Evolutionary conservation across 2,888 invertebrate genomes (phyloP).

Genomic region (Punctoribates punctum): DNA sequence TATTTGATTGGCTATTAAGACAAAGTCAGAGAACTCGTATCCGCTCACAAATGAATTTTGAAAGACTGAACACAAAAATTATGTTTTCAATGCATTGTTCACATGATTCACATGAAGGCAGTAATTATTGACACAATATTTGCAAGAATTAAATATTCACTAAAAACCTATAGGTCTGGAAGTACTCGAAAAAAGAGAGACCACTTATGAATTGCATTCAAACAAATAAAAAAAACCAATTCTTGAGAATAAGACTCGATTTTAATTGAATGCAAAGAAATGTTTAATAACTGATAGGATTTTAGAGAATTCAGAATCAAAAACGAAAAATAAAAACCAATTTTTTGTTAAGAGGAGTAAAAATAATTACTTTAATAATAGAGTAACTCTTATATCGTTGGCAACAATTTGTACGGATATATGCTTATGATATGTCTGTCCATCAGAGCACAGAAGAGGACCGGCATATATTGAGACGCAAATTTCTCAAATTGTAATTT

Average conservation of each 20-base stretch:
- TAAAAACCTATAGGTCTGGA: background rate
- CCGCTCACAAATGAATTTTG: constrained; percentile 16
- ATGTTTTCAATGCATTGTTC: background rate
- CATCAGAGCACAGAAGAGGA: background rate
- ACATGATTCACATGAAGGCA: too few relatives aligned
- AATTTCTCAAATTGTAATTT: background rate
- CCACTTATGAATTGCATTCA: background rate
- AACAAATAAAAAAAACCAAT: background rate
- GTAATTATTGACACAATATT: background rate
- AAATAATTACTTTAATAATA: constrained; percentile 22
- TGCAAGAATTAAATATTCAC: background rate
- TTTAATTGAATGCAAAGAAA: background rate
- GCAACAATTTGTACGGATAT: background rate
- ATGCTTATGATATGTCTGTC: constrained; percentile 1
- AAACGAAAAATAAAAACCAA: background rate
- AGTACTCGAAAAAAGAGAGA: background rate
- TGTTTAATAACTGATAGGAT: background rate
- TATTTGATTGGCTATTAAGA: constrained; percentile 16
- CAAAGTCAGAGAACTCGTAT: background rate
- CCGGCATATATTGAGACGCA: constrained; percentile 14
- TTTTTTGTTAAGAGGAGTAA: background rate
- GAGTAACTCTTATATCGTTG: background rate
- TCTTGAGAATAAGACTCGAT: background rate
- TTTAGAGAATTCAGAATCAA: background rate
- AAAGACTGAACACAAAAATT: background rate